Conservation (phyloP, 2,797 vertebrate species). For the Florisuga fusca region DNA sequence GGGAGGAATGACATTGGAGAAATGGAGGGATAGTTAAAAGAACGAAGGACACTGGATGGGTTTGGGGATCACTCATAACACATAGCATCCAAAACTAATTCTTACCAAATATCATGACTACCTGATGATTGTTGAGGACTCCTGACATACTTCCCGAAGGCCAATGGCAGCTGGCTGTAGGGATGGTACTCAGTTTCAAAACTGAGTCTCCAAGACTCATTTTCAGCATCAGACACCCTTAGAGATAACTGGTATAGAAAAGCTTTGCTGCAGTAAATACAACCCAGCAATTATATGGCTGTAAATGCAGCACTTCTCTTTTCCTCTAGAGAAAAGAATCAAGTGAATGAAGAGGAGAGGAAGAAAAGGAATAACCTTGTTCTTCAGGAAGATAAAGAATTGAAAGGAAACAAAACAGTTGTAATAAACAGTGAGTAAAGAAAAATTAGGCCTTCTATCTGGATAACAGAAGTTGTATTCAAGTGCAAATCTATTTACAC, state of each 20-base stretch:
- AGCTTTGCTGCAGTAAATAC: not conserved
- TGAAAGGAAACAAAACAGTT: not conserved
- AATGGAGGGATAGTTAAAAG: not conserved
- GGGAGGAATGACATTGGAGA: not conserved
- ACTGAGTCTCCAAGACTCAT: not conserved
- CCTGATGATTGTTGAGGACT: not conserved
- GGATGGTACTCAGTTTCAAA: not conserved
- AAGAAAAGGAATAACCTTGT: not conserved
- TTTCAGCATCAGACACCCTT: not conserved
- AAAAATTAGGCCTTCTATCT: not conserved
- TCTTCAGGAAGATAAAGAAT: not conserved
- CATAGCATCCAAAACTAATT: not conserved
- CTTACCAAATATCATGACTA: not conserved
- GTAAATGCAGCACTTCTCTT: not conserved
- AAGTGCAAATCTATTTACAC: not conserved
- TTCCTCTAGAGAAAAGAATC: not conserved
- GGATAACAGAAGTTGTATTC: not conserved
- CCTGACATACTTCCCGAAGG: not conserved
- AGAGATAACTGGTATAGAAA: not conserved
- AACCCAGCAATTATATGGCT: not conserved
- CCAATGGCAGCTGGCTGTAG: not conserved
- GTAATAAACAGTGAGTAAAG: not conserved
- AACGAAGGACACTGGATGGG: not conserved
- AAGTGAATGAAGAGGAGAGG: not conserved
- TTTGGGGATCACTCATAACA: not conserved